Evolutionary conservation across 1,140 invertebrate genomes (phyloP).

Genomic region (Venustaconcha ellipsiformis): DNA sequence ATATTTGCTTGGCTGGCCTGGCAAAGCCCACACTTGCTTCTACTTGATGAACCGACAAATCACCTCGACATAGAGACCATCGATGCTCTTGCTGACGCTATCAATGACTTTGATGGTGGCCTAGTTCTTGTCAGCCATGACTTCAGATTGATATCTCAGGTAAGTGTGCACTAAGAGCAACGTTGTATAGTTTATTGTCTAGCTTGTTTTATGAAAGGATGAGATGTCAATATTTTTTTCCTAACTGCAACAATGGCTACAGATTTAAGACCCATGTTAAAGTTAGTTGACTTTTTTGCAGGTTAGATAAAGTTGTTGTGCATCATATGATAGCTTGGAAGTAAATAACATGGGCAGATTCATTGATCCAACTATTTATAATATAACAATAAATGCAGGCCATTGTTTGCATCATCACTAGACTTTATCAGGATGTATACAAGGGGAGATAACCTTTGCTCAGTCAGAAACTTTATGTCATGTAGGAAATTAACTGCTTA

Average conservation of each 20-base stretch:
- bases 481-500: no score
- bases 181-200: not conserved
- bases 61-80: constrained; percentile 99
- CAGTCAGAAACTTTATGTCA: no score
- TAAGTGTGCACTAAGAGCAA: constrained; percentile 63
- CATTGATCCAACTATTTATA: not conserved
- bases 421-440: no score
- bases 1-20: constrained; percentile 98
- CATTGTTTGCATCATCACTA: no score
- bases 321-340: not conserved
- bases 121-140: constrained; percentile 98
- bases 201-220: no score
- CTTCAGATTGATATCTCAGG: constrained; percentile 98
- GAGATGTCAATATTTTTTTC: not conserved
- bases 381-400: not conserved
- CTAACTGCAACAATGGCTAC: not conserved
- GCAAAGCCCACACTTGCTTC: constrained; percentile 93
- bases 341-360: not conserved
- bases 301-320: not conserved
- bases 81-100: constrained; percentile 96
- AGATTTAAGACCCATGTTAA: not conserved
- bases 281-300: not conserved
- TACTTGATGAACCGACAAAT: constrained; percentile 99
- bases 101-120: constrained; percentile 98
- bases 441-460: no score